A percentile compares a stretch with the other conserved stretches of the same genome.
phyloP scores from a whole-genome alignment of 2,113 vertebrate species.

The Siniperca chuatsi region DNA sequence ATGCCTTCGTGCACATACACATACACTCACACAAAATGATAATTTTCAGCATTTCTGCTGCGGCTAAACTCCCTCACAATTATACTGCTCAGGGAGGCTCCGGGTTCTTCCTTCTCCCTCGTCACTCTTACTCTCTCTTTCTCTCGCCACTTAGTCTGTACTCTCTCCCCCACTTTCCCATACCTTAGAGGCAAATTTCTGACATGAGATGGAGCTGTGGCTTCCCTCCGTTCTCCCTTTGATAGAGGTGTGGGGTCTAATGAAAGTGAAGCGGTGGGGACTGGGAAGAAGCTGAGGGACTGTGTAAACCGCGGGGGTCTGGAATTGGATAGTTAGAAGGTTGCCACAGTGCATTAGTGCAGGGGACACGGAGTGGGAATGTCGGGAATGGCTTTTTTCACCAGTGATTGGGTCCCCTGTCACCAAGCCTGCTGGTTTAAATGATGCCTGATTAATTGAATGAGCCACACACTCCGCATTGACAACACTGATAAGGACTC shows the following conservation, averaged over 20 bases:
- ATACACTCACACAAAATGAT: slow-evolving; percentile 32
- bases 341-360: slow-evolving; percentile 82
- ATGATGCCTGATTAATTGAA: slow-evolving; percentile 81
- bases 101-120: slow-evolving; percentile 36
- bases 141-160: slow-evolving; percentile 16
- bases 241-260: slow-evolving; percentile 80
- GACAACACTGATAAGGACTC: slow-evolving; percentile 65
- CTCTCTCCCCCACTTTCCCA: slow-evolving; percentile 44
- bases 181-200: slow-evolving; percentile 68
- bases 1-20: neutral
- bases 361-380: slow-evolving; percentile 69
- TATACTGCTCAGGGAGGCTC: slow-evolving; percentile 41
- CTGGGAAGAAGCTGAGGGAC: slow-evolving; percentile 69
- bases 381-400: slow-evolving; percentile 76
- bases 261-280: slow-evolving; percentile 73
- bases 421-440: slow-evolving; percentile 77
- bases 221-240: slow-evolving; percentile 62
- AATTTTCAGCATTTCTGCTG: slow-evolving; percentile 48
- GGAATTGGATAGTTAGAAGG: slow-evolving; percentile 85
- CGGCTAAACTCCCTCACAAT: slow-evolving; percentile 54
- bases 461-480: slow-evolving; percentile 73
- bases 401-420: slow-evolving; percentile 78
- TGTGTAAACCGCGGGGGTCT: slow-evolving; percentile 77
- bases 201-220: slow-evolving; percentile 64
- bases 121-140: slow-evolving; percentile 33